Evolutionary conservation across 2,797 vertebrate species (phyloP).

Genomic region (Micropoecilia bifurca): DNA sequence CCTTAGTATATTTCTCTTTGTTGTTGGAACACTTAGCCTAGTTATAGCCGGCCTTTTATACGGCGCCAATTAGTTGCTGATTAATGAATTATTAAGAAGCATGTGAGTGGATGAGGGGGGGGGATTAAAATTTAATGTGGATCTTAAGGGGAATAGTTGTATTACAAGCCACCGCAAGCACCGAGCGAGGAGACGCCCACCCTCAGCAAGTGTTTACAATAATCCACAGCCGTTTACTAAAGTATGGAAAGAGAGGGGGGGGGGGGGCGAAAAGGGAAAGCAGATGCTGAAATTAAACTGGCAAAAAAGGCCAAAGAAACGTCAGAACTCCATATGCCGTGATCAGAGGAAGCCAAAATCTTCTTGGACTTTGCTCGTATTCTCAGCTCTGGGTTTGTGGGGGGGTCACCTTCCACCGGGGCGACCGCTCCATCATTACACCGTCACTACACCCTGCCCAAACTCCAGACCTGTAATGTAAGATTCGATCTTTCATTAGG

Average conservation of each 20-base stretch:
- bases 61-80: constrained; percentile 80
- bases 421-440: background rate
- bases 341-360: constrained; percentile 37
- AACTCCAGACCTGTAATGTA: constrained; percentile 45
- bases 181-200: constrained; percentile 56
- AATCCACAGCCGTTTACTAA: constrained; percentile 70
- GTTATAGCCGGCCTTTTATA: constrained; percentile 80
- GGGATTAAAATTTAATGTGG: constrained; percentile 82
- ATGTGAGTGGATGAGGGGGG: constrained; percentile 59
- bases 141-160: constrained; percentile 79
- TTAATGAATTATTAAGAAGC: constrained; percentile 85
- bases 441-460: background rate
- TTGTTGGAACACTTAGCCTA: constrained; percentile 76
- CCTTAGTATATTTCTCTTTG: constrained; percentile 30
- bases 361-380: constrained; percentile 17
- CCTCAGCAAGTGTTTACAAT: constrained; percentile 71
- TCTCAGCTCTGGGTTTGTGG: background rate
- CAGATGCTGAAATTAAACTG: constrained; percentile 47
- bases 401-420: constrained; percentile 32
- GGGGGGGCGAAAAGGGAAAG: constrained; percentile 15
- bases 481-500: constrained; percentile 77
- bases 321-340: constrained; percentile 52
- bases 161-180: constrained; percentile 78
- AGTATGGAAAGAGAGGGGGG: constrained; percentile 35
- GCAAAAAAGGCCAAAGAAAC: constrained; percentile 40